Conservation (phyloP, 2,888 invertebrate genomes). For the Prionchulus punctatus region DNA sequence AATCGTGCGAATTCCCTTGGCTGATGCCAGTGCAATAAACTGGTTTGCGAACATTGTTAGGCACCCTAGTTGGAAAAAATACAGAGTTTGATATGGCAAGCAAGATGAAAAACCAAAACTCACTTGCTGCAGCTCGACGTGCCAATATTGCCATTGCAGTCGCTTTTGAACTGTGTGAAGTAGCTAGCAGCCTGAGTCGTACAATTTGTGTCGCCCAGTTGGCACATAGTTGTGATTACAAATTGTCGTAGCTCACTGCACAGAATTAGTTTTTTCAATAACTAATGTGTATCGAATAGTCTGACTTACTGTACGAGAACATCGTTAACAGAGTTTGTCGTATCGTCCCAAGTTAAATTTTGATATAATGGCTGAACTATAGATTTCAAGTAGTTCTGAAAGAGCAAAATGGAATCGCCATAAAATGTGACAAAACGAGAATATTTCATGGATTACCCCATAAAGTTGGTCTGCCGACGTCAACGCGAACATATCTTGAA, state of each 20-base stretch:
- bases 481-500: background rate
- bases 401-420: background rate
- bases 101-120: no score
- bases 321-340: background rate
- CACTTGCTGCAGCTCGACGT: no score
- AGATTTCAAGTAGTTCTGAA: background rate
- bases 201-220: background rate
- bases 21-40: constrained; percentile 5
- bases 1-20: background rate
- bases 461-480: background rate
- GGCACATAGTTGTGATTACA: background rate
- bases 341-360: background rate
- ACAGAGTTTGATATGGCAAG: no score
- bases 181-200: background rate
- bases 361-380: background rate
- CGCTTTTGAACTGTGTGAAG: background rate
- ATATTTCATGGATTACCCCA: background rate
- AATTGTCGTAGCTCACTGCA: background rate
- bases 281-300: no score
- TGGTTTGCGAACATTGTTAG: background rate
- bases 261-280: no score
- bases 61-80: no score
- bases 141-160: no score
- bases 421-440: no score
- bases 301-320: background rate